Evolutionary conservation across 1,140 invertebrate genomes (phyloP).

Genomic region (Oedothorax gibbosus): DNA sequence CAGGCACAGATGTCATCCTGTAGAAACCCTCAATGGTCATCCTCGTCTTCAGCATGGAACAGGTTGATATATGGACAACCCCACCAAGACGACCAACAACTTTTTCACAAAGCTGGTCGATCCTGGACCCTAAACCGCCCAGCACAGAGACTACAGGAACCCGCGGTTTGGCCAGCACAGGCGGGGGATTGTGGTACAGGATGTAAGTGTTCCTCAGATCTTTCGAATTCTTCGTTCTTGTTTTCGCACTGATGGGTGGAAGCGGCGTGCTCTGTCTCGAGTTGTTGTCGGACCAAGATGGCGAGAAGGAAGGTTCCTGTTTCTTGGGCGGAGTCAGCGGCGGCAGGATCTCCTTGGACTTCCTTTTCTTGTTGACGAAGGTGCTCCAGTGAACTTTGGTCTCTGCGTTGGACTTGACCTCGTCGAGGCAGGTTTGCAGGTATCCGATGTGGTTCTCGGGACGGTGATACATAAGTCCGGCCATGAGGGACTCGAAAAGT

Average conservation of each 20-base stretch:
- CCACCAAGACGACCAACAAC: slow-evolving; percentile 29
- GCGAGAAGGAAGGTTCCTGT: slow-evolving; percentile 30
- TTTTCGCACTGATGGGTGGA: slow-evolving; percentile 47
- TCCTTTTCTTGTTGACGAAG: slow-evolving; percentile 55
- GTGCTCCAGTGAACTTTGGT: slow-evolving; percentile 56
- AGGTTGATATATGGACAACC: slow-evolving; percentile 54
- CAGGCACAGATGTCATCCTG: slow-evolving; percentile 42
- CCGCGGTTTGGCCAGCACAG: slow-evolving; percentile 36
- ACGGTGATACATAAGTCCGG: slow-evolving; percentile 59
- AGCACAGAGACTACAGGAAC: slow-evolving; percentile 49
- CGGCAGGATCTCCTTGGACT: slow-evolving; percentile 41
- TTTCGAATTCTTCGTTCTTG: slow-evolving; percentile 4
- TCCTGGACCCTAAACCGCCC: slow-evolving; percentile 40
- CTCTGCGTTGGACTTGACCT: slow-evolving; percentile 29
- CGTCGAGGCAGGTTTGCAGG: slow-evolving; percentile 52
- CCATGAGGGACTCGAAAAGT: slow-evolving; percentile 56
- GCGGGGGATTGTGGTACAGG: slow-evolving; percentile 47
- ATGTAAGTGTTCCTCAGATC: slow-evolving; percentile 55
- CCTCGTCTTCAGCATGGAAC: slow-evolving; percentile 50
- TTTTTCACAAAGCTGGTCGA: slow-evolving; percentile 48
- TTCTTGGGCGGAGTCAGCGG: slow-evolving; percentile 47
- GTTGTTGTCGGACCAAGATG: slow-evolving; percentile 29
- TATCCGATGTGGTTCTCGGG: slow-evolving; percentile 59
- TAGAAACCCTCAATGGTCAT: slow-evolving; percentile 58
- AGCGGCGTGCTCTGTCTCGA: slow-evolving; percentile 53